Percentiles rank a stretch among this genome's conserved stretches.
Evolutionary conservation across 2,888 invertebrate genomes (phyloP).

Genomic region (Oasisia sp.): DNA sequence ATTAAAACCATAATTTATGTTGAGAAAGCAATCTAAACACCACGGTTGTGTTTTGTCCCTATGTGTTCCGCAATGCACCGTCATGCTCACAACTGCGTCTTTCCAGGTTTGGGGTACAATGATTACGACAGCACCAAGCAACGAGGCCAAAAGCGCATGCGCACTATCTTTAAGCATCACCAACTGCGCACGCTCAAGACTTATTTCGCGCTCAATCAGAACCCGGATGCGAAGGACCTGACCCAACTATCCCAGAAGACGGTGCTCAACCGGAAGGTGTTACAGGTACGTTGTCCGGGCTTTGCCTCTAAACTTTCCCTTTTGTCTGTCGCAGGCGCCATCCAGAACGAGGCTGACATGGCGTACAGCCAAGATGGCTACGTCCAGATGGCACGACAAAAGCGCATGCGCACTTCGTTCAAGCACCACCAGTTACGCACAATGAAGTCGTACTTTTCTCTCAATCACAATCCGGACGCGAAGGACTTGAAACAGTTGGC

Average conservation of each 20-base stretch:
- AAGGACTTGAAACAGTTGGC: slow-evolving; percentile 98
- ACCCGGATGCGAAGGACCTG: slow-evolving; percentile 98
- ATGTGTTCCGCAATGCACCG: neutral
- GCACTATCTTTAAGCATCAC: slow-evolving; percentile 99
- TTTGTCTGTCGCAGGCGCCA: slow-evolving; percentile 17
- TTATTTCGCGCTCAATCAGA: slow-evolving; percentile 98
- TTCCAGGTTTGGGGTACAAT: neutral
- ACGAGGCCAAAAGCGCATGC: slow-evolving; percentile 90
- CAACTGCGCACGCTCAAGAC: slow-evolving; percentile 99
- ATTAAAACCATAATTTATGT: too few species aligned
- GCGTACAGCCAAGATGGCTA: slow-evolving; percentile 17
- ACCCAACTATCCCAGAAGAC: slow-evolving; percentile 99
- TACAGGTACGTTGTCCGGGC: slow-evolving; percentile 77
- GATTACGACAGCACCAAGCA: neutral
- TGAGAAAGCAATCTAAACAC: too few species aligned
- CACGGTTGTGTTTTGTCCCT: neutral
- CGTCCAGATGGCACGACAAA: slow-evolving; percentile 74
- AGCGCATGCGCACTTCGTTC: slow-evolving; percentile 98
- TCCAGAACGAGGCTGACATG: neutral
- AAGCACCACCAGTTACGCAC: slow-evolving; percentile 98
- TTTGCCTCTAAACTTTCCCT: neutral
- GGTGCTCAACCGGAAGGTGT: slow-evolving; percentile 95
- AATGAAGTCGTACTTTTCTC: slow-evolving; percentile 98
- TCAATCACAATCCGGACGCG: slow-evolving; percentile 99
- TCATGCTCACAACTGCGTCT: neutral